Base-by-base conservation (phyloP, 2,797 vertebrate species). In the Adelosebastes latens region DNA sequence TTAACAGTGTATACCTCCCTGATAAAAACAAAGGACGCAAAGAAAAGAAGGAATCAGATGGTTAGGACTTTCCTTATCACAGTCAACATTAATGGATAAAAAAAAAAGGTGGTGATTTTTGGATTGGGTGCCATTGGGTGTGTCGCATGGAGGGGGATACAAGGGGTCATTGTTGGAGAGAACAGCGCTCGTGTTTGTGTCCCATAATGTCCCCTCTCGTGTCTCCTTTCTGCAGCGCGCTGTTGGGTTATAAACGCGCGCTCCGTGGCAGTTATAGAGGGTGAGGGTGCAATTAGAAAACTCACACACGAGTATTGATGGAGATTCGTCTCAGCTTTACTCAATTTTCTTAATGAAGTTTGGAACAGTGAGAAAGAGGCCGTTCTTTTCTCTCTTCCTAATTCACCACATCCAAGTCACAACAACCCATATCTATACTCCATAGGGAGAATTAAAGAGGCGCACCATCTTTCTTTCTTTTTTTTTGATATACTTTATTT, bases 111-210 rank as follows among this genome's bases (percentile, higher is more conserved):
- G 90, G 81, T 84, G 93, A 87, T 92, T 90, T 91, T 73, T 63
- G 77, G 73, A 81, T 74, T n/a, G 85, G 74, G 75, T 85, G 88
- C 80, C 85, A 81, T 11, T 34, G 32, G 32, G 80, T 77, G 83
- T 74, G 90, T 90, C 84, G 86, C 85, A 87, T 80, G 88, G 87
- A 86, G 55, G 75, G 70, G 70, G 72, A 94, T 56, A 96, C 91
- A 95, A 92, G 93, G 89, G 88, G 88, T 89, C 92, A 94, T 95
- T 96, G 94, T 96, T 91, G 81, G 1, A 34, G 64, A 76, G 92
- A 93, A 95, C 92, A 94, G 91, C 86, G 85, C 87, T 55, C 8
- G 86, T 90, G 90, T 91, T 89, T 95, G 93, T 94, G 3, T 90
- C 85, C 82, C 56, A 66, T 70, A 39, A 77, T 71, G 87, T 86